Percentiles rank a stretch among this genome's conserved stretches.
phyloP scores from a whole-genome alignment of 1,140 invertebrate genomes.

The Scaptomyza graminum region DNA sequence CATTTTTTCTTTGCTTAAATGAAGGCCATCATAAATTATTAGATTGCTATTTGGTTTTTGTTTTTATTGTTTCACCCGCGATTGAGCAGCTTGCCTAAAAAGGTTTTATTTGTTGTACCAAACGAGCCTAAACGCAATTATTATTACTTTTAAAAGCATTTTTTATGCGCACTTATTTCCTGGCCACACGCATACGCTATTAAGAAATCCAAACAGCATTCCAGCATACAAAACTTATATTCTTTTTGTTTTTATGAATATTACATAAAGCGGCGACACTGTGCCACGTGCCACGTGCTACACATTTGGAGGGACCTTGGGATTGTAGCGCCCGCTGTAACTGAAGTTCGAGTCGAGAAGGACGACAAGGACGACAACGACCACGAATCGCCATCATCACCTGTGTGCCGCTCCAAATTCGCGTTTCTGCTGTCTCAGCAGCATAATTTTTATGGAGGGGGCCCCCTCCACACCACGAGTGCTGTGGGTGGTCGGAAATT shows the following conservation, averaged over 20 bases:
- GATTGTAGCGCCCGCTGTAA: background rate
- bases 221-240: background rate
- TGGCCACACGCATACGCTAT: conserved; percentile 75
- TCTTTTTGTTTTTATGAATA: conserved; percentile 54
- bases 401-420: conserved; percentile 54
- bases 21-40: conserved; percentile 83
- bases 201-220: conserved; percentile 20
- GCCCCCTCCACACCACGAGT: background rate
- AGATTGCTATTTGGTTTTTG: conserved; percentile 78
- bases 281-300: conserved; percentile 20
- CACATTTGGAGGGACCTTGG: background rate
- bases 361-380: background rate
- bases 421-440: conserved; percentile 58
- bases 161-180: conserved; percentile 77
- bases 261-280: conserved; percentile 53
- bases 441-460: conserved; percentile 37
- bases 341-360: conserved; percentile 3
- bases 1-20: conserved; percentile 62
- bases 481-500: conserved; percentile 59
- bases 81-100: conserved; percentile 67
- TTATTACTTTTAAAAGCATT: conserved; percentile 81
- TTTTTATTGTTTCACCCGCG: conserved; percentile 81
- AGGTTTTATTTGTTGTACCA: conserved; percentile 37
- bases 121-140: conserved; percentile 76
- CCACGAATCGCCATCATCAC: conserved; percentile 51